Base-by-base conservation (phyloP, 2,797 vertebrate genomes). In the Tenualosa thibaudeaui region DNA sequence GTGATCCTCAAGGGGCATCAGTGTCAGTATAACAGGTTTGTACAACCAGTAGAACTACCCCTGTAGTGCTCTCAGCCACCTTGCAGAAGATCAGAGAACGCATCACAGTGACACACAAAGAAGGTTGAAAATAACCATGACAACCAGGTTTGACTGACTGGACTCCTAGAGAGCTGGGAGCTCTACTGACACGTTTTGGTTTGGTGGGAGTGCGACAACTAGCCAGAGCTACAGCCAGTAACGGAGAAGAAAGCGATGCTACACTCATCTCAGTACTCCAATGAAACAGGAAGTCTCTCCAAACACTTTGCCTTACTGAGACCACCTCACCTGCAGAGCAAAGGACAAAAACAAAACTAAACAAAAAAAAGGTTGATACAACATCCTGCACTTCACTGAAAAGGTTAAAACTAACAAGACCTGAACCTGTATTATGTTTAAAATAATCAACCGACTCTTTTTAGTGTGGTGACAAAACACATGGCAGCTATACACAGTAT, bases 401-500 rank as follows among this genome's bases (percentile, higher is more conserved):
- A 17, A 58, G 22, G 54, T 58, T 58, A 58, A 5, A 53, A 58
- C 19, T 22, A 17, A 22, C 19, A 40, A 40, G 68, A 15, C 68
- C 68, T 71, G 31, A 71, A 71, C 68, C 37, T 40, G 31, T 31
- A 75, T 75, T 40, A 75, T 75, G 68, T 75, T 26, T 40, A 40
- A 75, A 75, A 75, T 75, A 37, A 40, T 40, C 19, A 75, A 68
- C 62, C 3, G 37, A 40, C 13, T 71, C 68, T 37, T 75, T 75
- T 75, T 75, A 75, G 68, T 75, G 68, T 75, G 68, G 68, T 43
- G 68, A 40, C 68, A 40, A 58, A 58, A 43, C 68, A 4, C 31
- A 43, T 40, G 68, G 68, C 68, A 37, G 31, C 68, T 75, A 75
- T 75, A 75, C 68, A 75, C 40, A 75, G 68, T 75, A 75, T 75